Evolutionary conservation across 2,113 vertebrate species (phyloP), one percentile per base, ranked within the genome.

Genomic region (Chlorodrepanis virens): DNA sequence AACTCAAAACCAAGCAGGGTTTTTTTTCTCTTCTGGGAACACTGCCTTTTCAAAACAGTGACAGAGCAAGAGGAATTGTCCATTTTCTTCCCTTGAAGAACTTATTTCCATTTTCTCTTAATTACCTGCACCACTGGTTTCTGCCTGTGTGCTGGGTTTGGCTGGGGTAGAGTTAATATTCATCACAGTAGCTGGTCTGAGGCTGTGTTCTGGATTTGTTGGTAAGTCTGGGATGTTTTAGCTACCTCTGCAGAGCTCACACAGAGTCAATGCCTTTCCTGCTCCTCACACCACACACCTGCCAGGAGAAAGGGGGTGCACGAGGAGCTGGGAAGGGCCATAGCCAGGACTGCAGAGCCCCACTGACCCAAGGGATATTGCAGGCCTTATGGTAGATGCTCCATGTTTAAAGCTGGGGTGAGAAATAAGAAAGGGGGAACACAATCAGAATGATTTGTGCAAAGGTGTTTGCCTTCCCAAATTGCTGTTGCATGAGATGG

Each of bases 91-190:
- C 37, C 39, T 78, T 47, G 59, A 70, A 83, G 37, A 77, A 63
- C 35, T 72, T 61, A 35, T 27, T 77, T 53, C 31, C 31, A 76
- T 91, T 89, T 82, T 47, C 44, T 63, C 40, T 67, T 83, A 87
- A 90, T 96, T 92, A 89, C 44, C 71, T 93, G 86, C 72, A 56
- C 56, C 82, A 60, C 50, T 87, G 56, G 25, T 75, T 61, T 74
- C 59, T 80, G 70, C 7, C 2, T 29, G 2, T 74, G 25, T 61
- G 47, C 53, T 61, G 27, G 18, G 12, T 91, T 75, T 74, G 83
- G 61, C 61, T 91, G 68, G 53, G 31, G 7, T 68, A 42, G 79
- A 83, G 75, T 74, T 91, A 61, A 80, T 80, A 49, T 49, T 75
- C 35, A 12, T 37, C 47, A 21, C 75, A 61, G 68, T 24, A 14